These are phyloP conservation scores for Ormia ochracea DNA, from an alignment of 2,888 invertebrate genomes.

Conservation along the genomic window DNA sequence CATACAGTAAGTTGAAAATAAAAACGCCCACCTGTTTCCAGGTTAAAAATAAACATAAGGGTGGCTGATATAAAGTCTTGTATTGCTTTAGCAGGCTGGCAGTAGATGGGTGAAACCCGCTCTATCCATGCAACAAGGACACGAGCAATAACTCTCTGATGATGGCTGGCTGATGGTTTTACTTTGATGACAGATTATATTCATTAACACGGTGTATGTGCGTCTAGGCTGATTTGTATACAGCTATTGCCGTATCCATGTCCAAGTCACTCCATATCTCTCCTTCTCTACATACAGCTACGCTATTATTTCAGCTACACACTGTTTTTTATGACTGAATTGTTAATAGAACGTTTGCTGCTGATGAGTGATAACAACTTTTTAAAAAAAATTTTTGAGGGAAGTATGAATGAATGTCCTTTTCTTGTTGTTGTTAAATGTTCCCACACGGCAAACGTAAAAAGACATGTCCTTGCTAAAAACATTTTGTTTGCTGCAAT, in stretches of 20 bases:
- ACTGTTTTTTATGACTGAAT: slow-evolving; percentile 47
- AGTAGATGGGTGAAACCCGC: background rate
- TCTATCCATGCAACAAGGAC: slow-evolving; percentile 1
- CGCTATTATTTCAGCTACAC: no score
- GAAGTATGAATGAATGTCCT: background rate
- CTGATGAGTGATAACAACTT: slow-evolving; percentile 60
- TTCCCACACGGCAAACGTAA: slow-evolving; percentile 24
- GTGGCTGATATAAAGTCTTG: slow-evolving; percentile 24
- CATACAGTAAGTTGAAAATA: slow-evolving; percentile 39
- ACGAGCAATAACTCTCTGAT: slow-evolving; percentile 44
- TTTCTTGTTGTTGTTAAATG: slow-evolving; percentile 14
- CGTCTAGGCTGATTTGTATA: slow-evolving; percentile 3
- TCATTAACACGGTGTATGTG: slow-evolving; percentile 67
- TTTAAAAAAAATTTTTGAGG: slow-evolving; percentile 7
- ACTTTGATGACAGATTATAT: slow-evolving; percentile 75
- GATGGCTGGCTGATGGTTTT: slow-evolving; percentile 52
- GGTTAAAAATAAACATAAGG: slow-evolving; percentile 46
- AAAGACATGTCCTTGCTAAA: slow-evolving; percentile 3
- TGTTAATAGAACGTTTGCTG: slow-evolving; percentile 54
- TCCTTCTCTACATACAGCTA: slow-evolving; percentile 27
- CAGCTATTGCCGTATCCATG: slow-evolving; percentile 22
- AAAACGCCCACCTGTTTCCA: slow-evolving; percentile 68
- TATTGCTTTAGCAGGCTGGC: slow-evolving; percentile 6
- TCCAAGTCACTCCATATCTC: slow-evolving; percentile 18
- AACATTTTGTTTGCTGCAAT: slow-evolving; percentile 44